Conservation (phyloP, 2,113 vertebrate genomes). For the Mesembrinibis cayennensis region DNA sequence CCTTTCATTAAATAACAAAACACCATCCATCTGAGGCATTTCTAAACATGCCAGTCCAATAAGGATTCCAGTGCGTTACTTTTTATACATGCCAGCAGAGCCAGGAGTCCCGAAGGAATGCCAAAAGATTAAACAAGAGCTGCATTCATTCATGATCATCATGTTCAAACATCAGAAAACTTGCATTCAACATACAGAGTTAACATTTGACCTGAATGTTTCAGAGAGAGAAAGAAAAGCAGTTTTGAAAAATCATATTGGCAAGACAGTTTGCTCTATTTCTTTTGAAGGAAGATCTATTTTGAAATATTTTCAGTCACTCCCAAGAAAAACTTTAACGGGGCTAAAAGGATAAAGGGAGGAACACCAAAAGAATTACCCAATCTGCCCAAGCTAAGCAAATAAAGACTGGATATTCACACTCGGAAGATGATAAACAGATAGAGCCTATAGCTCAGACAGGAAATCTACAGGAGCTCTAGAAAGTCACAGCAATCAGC, state of each 20-base stretch:
- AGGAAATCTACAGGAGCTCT: not conserved
- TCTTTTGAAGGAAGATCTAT: not conserved
- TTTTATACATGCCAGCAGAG: slow-evolving; percentile 3
- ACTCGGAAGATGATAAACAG: not conserved
- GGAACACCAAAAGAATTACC: not conserved
- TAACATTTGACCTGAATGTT: slow-evolving; percentile 45
- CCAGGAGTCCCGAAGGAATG: slow-evolving; percentile 29
- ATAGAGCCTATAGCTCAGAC: not conserved
- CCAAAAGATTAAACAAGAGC: slow-evolving; percentile 62
- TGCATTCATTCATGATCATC: slow-evolving; percentile 35
- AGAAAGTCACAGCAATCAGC: not conserved
- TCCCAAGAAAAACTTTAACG: slow-evolving; percentile 23
- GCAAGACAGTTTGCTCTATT: not conserved
- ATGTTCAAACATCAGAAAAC: slow-evolving; percentile 40
- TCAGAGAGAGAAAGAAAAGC: slow-evolving; percentile 4
- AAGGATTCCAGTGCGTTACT: slow-evolving; percentile 34
- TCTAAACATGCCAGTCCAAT: slow-evolving; percentile 49
- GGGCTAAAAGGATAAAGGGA: not conserved
- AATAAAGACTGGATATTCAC: not conserved
- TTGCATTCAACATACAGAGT: slow-evolving; percentile 32
- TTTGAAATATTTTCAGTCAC: not conserved
- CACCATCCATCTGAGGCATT: slow-evolving; percentile 42
- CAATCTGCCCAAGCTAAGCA: not conserved
- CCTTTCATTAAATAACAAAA: slow-evolving; percentile 61
- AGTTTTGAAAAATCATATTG: slow-evolving; percentile 19